phyloP scores from a whole-genome alignment of 2,797 vertebrate genomes.

The Petrocephalus sullivani region DNA sequence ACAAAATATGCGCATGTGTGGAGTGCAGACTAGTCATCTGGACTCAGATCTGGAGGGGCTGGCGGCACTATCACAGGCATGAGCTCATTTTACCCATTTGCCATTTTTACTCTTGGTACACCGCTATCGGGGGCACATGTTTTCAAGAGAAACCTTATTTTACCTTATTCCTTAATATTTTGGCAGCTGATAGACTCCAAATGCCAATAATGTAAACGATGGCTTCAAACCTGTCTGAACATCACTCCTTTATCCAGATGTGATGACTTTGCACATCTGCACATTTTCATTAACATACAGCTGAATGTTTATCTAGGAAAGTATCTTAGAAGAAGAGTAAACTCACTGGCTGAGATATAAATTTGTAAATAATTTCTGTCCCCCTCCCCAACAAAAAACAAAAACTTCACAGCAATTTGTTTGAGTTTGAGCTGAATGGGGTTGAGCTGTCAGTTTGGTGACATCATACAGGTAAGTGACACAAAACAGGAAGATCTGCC shows the following conservation, averaged over 20 bases:
- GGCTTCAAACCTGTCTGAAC: not conserved
- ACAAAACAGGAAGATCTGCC: no score
- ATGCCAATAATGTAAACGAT: not conserved
- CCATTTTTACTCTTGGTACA: not conserved
- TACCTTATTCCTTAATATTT: not conserved
- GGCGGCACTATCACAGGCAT: not conserved
- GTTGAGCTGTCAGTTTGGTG: no score
- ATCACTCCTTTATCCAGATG: not conserved
- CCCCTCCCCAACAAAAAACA: not conserved
- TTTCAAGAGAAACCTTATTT: not conserved
- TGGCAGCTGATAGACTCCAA: not conserved
- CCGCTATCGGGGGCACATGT: not conserved
- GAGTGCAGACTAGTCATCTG: not conserved
- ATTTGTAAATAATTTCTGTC: no score
- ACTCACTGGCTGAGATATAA: no score
- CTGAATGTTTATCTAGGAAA: not conserved
- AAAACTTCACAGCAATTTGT: not conserved
- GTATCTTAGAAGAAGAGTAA: no score
- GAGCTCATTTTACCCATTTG: not conserved
- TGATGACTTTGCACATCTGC: not conserved
- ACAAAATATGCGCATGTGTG: conserved; percentile 11
- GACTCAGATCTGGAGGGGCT: not conserved
- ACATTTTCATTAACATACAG: not conserved
- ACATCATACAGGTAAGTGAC: no score
- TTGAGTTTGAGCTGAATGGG: no score